These are phyloP conservation scores for Platygyra sinensis DNA, from an alignment of 64 coral and sea anemone genomes.

Conservation along the genomic window DNA sequence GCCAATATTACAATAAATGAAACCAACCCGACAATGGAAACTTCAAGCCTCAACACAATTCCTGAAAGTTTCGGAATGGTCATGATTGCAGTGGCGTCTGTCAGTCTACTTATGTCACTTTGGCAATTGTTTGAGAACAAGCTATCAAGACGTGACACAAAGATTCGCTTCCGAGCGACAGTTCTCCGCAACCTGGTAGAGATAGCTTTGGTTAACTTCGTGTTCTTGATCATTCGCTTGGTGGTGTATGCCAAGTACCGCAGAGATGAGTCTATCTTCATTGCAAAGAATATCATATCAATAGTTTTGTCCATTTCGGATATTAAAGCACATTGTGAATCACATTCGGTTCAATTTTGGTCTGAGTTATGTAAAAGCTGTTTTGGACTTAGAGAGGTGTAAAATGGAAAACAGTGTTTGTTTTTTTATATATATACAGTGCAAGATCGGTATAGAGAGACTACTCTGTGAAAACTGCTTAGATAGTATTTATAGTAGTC, in stretches of 20 bases:
- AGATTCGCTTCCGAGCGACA: not conserved
- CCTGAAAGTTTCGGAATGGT: not conserved
- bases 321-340: not conserved
- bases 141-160: not conserved
- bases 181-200: slow-evolving; percentile 9
- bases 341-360: no score
- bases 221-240: slow-evolving; percentile 54
- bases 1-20: no score
- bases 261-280: slow-evolving; percentile 53
- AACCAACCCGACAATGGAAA: no score
- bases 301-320: slow-evolving; percentile 48
- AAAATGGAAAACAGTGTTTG: no score
- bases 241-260: slow-evolving; percentile 26
- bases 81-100: slow-evolving; percentile 29
- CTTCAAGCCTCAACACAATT: no score
- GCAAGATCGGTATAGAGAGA: no score
- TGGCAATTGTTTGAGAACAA: slow-evolving; percentile 37
- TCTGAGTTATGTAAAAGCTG: no score
- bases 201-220: slow-evolving; percentile 46
- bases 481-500: no score
- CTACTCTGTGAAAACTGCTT: no score
- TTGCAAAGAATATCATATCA: slow-evolving; percentile 64
- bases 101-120: slow-evolving; percentile 19
- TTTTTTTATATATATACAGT: no score
- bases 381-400: no score